These are phyloP conservation scores for Pachydiplax longipennis DNA, from an alignment of 2,888 invertebrate genomes.

Conservation along the genomic window DNA sequence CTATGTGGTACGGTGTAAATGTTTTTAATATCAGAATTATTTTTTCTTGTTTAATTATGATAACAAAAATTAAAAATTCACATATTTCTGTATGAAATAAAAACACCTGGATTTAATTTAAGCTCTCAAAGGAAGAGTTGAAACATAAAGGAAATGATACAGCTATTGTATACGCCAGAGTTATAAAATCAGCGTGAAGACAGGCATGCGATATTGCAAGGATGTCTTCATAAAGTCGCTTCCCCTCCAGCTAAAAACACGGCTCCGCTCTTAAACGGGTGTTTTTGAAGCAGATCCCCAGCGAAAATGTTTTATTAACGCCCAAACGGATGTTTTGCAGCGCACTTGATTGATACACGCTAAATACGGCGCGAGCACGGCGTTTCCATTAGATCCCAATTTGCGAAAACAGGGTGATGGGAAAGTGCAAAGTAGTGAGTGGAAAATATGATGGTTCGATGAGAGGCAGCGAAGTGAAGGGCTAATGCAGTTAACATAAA, in stretches of 20 bases:
- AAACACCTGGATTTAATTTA: too few relatives aligned
- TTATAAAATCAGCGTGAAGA: too few relatives aligned
- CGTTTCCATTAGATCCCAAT: slow-evolving; percentile 5
- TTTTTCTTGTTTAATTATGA: too few relatives aligned
- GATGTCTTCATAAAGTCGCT: neutral
- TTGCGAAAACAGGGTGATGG: neutral
- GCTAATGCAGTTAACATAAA: neutral
- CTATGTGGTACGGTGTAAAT: too few relatives aligned
- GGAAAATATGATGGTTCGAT: neutral
- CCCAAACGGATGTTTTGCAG: neutral
- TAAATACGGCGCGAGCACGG: neutral
- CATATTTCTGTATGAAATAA: too few relatives aligned
- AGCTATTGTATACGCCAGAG: too few relatives aligned
- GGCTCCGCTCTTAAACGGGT: neutral
- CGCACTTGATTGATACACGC: slow-evolving; percentile 19
- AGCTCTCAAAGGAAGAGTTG: too few relatives aligned
- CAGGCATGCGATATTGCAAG: too few relatives aligned
- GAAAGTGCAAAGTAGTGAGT: neutral
- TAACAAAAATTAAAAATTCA: too few relatives aligned
- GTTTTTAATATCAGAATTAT: too few relatives aligned
- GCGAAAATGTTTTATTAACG: slow-evolving; percentile 24
- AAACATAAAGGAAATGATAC: too few relatives aligned
- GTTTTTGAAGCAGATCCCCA: neutral
- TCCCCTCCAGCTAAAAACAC: neutral
- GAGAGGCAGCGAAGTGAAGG: neutral